Conservation (phyloP, 53 echinoderm and acorn worm genomes). For the Henricia sp. region DNA sequence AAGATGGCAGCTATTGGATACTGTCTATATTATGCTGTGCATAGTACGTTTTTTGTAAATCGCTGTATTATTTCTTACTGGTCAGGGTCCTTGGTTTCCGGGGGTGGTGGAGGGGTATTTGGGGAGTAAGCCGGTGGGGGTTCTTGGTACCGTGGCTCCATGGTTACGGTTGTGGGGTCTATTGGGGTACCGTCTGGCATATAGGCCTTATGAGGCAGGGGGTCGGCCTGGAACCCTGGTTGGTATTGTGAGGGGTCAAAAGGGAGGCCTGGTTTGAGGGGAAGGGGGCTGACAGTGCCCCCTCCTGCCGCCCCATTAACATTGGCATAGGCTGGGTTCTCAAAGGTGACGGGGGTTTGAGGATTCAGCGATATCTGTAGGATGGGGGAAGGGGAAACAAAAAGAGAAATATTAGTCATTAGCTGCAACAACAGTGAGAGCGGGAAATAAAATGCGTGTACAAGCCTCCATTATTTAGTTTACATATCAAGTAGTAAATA, state of each 20-base stretch:
- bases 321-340: conserved; percentile 41
- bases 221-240: conserved; percentile 39
- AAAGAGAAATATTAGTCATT: too few species aligned
- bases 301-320: conserved; percentile 2
- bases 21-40: too few species aligned
- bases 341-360: conserved; percentile 41
- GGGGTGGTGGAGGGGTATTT: conserved; percentile 4
- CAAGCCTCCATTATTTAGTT: too few species aligned
- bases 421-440: too few species aligned
- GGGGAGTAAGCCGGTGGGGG: conserved; percentile 53
- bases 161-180: background rate
- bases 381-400: too few species aligned
- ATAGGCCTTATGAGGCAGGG: conserved; percentile 49
- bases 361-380: conserved; percentile 36
- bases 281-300: background rate
- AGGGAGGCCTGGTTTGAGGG: conserved; percentile 49
- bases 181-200: conserved; percentile 3
- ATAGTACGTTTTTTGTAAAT: background rate
- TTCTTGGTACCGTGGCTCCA: conserved; percentile 3
- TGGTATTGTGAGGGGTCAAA: conserved; percentile 32
- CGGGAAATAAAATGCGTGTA: too few species aligned
- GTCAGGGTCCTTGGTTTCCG: background rate
- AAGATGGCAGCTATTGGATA: too few species aligned
- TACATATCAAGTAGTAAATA: too few species aligned
- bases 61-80: background rate